Evolutionary conservation across 2,888 invertebrate genomes (phyloP).

Genomic region (Plebejus melissa): DNA sequence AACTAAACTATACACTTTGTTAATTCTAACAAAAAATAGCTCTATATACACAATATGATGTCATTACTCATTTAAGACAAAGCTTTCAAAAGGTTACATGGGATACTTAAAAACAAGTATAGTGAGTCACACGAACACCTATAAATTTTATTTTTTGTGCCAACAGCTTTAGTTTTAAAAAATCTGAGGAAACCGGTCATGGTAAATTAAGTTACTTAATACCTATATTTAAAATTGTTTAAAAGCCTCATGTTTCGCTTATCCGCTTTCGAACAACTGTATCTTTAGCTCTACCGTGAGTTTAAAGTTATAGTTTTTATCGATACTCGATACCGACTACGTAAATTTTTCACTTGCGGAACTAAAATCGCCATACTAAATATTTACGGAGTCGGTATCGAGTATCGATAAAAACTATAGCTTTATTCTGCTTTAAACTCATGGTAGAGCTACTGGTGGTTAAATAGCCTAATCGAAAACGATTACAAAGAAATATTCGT

Average conservation of each 20-base stretch:
- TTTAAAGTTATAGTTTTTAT: too few relatives aligned
- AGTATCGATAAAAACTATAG: too few relatives aligned
- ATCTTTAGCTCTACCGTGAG: neutral
- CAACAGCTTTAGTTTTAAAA: neutral
- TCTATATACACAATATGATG: neutral
- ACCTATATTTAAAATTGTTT: neutral
- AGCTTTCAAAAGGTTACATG: constrained; percentile 4
- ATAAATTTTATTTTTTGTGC: neutral
- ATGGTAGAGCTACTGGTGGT: too few relatives aligned
- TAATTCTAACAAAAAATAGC: neutral
- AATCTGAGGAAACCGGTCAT: neutral
- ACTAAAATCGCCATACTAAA: too few relatives aligned
- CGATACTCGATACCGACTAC: too few relatives aligned
- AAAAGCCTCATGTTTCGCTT: neutral
- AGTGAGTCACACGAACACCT: constrained; percentile 1
- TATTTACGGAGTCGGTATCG: too few relatives aligned
- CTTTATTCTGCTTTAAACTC: too few relatives aligned
- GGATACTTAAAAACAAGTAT: neutral
- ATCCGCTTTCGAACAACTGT: neutral
- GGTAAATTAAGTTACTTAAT: neutral
- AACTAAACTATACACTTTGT: neutral
- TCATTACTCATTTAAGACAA: neutral
- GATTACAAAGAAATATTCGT: too few relatives aligned
- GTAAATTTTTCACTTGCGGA: too few relatives aligned
- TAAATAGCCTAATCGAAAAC: too few relatives aligned